Base-by-base conservation (phyloP, 1,140 invertebrate species). In the Thaumetopoea pityocampa region DNA sequence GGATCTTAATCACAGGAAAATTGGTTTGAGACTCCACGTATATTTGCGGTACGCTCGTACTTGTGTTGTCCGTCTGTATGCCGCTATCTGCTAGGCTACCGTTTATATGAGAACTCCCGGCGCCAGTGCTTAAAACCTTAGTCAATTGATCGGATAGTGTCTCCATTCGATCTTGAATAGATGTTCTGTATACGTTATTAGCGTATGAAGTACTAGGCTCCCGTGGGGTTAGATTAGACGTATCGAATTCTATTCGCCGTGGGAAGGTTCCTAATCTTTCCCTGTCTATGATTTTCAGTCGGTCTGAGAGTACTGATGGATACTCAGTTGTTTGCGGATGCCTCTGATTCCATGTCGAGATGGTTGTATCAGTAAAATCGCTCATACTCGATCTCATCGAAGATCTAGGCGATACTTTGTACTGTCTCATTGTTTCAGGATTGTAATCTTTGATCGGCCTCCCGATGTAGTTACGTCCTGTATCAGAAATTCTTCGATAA, bases 361-460 rank as follows among this genome's bases (percentile, higher is more conserved):
- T 81, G 0, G 79, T 83, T 0, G 79, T 83, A 34, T 83, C 79
- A 7, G 79, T 83, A 41, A 83, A 83, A 51, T 83, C 79, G 60
- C 79, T 83, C 59, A 77, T 48, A 37, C 79, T 83, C 56, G 79
- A 83, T 60, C 79, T 62, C 19, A 74, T n/a, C 0, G 79, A 83
- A 47, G 79, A 83, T 34, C 68, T 79, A 45, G 79, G 79, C 35
- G 79, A 81, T 34, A 76, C 32, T 60, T 60, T 57, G 23, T 60
- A 54, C 50, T 77, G 66, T 46, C 68, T 67, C 35, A 81, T 46
- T 36, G 68, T 53, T 12, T 81, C 79, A 14, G 79, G 77, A 34
- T 81, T 78, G 67, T 79, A 83, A 57, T 84, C 80, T 54, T 66
- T 81, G 20, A 84, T 84, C 26, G 80, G 69, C 54, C 69, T 62